These are phyloP conservation scores for Cladopsammia gracilis DNA, from an alignment of 64 coral and sea anemone genomes.

Conservation along the genomic window DNA sequence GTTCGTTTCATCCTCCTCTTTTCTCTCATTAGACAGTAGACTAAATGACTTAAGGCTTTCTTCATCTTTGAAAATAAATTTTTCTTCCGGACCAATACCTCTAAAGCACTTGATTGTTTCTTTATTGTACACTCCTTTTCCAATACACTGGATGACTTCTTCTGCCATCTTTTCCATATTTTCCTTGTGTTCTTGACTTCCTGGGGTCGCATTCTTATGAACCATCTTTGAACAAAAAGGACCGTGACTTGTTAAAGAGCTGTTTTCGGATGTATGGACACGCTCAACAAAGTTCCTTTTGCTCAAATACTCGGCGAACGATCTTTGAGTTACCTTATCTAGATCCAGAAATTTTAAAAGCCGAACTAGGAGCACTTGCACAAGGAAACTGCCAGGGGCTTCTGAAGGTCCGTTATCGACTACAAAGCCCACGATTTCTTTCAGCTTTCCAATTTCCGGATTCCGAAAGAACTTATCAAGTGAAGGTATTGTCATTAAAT, in stretches of 20 bases:
- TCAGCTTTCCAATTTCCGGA: neutral
- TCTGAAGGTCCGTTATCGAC: slow-evolving; percentile 68
- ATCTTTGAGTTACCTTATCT: slow-evolving; percentile 32
- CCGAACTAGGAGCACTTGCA: slow-evolving; percentile 43
- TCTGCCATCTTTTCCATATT: slow-evolving; percentile 43
- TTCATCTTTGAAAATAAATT: slow-evolving; percentile 34
- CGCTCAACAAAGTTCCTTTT: slow-evolving; percentile 52
- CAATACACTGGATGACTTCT: neutral
- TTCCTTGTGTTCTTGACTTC: slow-evolving; percentile 52
- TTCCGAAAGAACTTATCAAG: slow-evolving; percentile 17
- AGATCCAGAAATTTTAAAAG: slow-evolving; percentile 22
- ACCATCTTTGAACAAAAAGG: slow-evolving; percentile 30
- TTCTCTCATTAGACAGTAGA: slow-evolving; percentile 49
- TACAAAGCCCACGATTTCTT: neutral
- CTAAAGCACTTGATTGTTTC: slow-evolving; percentile 17
- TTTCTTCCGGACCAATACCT: slow-evolving; percentile 22
- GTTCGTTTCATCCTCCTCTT: neutral
- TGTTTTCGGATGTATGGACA: slow-evolving; percentile 48
- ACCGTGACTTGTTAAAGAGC: slow-evolving; percentile 27
- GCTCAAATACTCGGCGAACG: slow-evolving; percentile 34
- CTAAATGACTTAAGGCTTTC: slow-evolving; percentile 24
- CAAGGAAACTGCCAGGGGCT: slow-evolving; percentile 19
- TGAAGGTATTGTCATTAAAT: neutral
- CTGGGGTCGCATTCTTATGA: neutral
- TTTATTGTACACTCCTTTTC: neutral